Evolutionary conservation across 2,113 vertebrate genomes (phyloP), one percentile per base, ranked within the genome.

Genomic region (Aegotheles bennettii): DNA sequence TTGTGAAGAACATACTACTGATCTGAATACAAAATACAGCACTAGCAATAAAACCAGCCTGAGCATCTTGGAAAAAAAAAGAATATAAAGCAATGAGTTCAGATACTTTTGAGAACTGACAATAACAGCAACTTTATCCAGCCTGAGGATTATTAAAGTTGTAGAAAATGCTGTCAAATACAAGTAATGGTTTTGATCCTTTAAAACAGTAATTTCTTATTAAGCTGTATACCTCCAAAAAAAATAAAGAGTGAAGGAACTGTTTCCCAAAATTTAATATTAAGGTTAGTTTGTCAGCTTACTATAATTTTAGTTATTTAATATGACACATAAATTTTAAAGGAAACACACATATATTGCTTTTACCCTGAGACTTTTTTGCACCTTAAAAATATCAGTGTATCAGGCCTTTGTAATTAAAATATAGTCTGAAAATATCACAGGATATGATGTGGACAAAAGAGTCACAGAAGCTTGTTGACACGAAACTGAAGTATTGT

Each of bases 11-110:
- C 6, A 57, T 42, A 73, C 10, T 16, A 19, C 23, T 90, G 36
- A 87, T 92, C 42, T 60, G 61, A 97, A 96, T 87, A 78, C 29
- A 93, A 23, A 96, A 93, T 86, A 65, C 17, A 56, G 12, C 15
- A 92, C 59, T 45, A 48, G 7, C 10, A 71, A 51, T 43, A 69
- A 84, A 67, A 86, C 4, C 16, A 29, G n/a, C 11, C 36, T 63
- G 13, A 96, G 35, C 6, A 74, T 53, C 24, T 29, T 61, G 11
- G 23, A 38, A 50, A 23, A 57, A 54, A 51, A 48, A 31, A 57
- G 21, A 70, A 54, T 20, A 23, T 43, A 53, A 67, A 80, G 16
- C 28, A 53, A 19, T 64, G 45, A 80, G 43, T 83, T 64, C 31
- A 38, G 12, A 14, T 73, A 78, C 8, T 43, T 36, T 2, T 69